Percentiles rank a stretch among this genome's conserved stretches.
phyloP scores from a whole-genome alignment of 2,797 vertebrate species.

The Yasuhikotakia modesta region DNA sequence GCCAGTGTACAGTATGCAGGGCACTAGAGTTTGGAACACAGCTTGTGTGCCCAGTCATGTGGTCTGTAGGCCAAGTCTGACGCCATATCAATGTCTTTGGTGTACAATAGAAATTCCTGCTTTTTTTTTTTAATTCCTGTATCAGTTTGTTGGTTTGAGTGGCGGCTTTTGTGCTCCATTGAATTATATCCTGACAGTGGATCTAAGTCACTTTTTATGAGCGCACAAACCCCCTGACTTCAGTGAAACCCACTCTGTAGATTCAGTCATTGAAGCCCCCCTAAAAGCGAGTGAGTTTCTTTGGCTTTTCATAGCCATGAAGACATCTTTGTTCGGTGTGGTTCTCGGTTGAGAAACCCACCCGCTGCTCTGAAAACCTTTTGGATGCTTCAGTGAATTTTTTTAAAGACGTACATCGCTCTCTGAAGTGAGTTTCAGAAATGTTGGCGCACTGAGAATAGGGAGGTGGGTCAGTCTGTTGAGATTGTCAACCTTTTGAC shows the following conservation, averaged over 20 bases:
- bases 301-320: conserved; percentile 20
- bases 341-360: not conserved
- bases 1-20: not conserved
- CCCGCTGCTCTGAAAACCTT: conserved; percentile 24
- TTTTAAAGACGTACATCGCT: conserved; percentile 13
- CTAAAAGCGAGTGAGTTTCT: conserved; percentile 1
- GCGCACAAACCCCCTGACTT: conserved; percentile 12
- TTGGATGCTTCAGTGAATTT: conserved; percentile 19
- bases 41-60: not conserved
- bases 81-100: not conserved
- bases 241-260: conserved; percentile 20
- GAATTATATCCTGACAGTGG: conserved; percentile 12
- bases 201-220: not conserved
- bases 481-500: conserved; percentile 10
- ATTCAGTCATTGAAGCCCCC: conserved; percentile 22
- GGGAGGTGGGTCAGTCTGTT: conserved; percentile 19
- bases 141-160: not conserved
- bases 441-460: not conserved
- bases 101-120: not conserved
- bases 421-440: conserved; percentile 37
- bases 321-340: conserved; percentile 24
- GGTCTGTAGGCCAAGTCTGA: not conserved
- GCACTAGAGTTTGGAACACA: not conserved
- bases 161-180: not conserved
- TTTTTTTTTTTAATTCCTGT: no score